Conservation (phyloP, 2,888 invertebrate genomes). For the Automeris io region DNA sequence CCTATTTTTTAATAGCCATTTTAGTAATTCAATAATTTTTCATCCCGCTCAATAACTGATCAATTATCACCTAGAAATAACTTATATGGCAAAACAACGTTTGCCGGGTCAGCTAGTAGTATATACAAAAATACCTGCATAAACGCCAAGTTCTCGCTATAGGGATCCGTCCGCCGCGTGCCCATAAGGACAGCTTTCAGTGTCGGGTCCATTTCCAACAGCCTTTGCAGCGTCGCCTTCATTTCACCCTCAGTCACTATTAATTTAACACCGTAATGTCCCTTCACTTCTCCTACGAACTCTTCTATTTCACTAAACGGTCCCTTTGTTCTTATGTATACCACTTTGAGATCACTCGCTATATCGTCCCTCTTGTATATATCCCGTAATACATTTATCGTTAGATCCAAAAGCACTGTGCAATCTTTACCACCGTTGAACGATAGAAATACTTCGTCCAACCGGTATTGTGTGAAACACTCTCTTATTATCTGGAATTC, state of each 20-base stretch:
- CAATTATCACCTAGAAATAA: too few species aligned
- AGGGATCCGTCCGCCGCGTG: constrained; percentile 91
- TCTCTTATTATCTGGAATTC: constrained; percentile 74
- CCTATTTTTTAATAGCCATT: too few species aligned
- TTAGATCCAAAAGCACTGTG: constrained; percentile 85
- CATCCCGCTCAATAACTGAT: too few species aligned
- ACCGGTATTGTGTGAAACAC: constrained; percentile 79
- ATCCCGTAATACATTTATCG: constrained; percentile 42
- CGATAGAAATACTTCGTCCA: constrained; percentile 89
- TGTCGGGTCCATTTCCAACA: constrained; percentile 75
- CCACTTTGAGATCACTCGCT: constrained; percentile 76
- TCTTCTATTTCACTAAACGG: constrained; percentile 91
- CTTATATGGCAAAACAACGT: too few species aligned
- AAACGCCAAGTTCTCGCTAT: constrained; percentile 79
- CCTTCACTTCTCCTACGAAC: constrained; percentile 84
- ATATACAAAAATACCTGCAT: constrained; percentile 87
- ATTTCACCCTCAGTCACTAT: constrained; percentile 82
- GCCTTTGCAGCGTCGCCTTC: constrained; percentile 80
- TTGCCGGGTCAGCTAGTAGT: too few species aligned
- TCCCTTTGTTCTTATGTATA: constrained; percentile 88
- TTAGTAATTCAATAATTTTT: too few species aligned
- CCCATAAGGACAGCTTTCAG: constrained; percentile 95
- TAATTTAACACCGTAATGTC: constrained; percentile 85
- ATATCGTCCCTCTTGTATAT: constrained; percentile 40
- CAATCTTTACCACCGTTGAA: constrained; percentile 99